phyloP scores from a whole-genome alignment of 2,888 invertebrate species.

The Glaucopsyche alexis region DNA sequence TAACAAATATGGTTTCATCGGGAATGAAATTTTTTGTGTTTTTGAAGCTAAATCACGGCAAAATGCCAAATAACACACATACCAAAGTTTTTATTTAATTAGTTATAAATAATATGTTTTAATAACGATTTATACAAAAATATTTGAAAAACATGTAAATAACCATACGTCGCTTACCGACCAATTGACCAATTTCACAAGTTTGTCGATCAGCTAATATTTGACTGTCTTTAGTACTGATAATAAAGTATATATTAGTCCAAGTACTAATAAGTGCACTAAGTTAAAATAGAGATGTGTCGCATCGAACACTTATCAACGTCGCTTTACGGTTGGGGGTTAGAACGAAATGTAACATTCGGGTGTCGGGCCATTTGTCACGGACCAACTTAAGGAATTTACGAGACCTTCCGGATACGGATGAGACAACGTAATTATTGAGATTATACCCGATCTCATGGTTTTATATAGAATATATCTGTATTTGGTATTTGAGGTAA shows the following conservation, averaged over 20 bases:
- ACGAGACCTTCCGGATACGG: conserved; percentile 55
- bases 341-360: conserved; percentile 61
- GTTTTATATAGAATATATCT: conserved; percentile 6
- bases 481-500: neutral
- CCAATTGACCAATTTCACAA: too few relatives aligned
- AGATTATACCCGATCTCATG: conserved; percentile 20
- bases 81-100: too few relatives aligned
- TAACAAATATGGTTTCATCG: too few relatives aligned
- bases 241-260: neutral
- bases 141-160: too few relatives aligned
- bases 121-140: too few relatives aligned
- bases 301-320: conserved; percentile 44
- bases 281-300: conserved; percentile 41
- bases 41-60: too few relatives aligned
- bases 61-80: too few relatives aligned
- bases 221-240: too few relatives aligned
- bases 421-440: conserved; percentile 42
- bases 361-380: conserved; percentile 61
- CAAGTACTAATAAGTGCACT: neutral
- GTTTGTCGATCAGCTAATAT: too few relatives aligned
- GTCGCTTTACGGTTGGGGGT: conserved; percentile 51
- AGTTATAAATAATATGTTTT: too few relatives aligned
- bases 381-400: conserved; percentile 61
- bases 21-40: too few relatives aligned
- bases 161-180: too few relatives aligned